These are phyloP conservation scores for Zaprionus bogoriensis DNA, from an alignment of 2,888 invertebrate genomes.

Conservation along the genomic window DNA sequence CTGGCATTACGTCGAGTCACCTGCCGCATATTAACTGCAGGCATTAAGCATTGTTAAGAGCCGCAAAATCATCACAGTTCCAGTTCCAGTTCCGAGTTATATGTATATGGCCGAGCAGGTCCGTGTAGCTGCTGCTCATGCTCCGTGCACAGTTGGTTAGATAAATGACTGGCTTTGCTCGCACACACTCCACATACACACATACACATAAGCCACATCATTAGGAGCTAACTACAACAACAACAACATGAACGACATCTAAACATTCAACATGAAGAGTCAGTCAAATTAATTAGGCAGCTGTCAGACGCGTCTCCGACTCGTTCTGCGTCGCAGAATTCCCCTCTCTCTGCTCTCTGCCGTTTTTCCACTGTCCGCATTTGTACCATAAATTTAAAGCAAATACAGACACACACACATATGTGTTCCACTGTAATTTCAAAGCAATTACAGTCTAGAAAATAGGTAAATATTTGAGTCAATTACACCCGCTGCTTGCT, in stretches of 20 bases:
- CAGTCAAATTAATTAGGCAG: slow-evolving; percentile 75
- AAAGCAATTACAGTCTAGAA: slow-evolving; percentile 14
- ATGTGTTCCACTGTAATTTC: slow-evolving; percentile 11
- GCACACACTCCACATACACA: slow-evolving; percentile 10
- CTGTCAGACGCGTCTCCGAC: slow-evolving; percentile 34
- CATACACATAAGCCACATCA: slow-evolving; percentile 46
- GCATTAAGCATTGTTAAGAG: slow-evolving; percentile 59
- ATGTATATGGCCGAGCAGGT: background rate
- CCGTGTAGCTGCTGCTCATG: slow-evolving; percentile 6
- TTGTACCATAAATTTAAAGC: slow-evolving; percentile 22
- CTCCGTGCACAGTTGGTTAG: slow-evolving; percentile 36
- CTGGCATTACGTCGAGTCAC: slow-evolving; percentile 57
- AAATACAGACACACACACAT: background rate
- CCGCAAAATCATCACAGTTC: slow-evolving; percentile 57
- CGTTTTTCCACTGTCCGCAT: background rate
- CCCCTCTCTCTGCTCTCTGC: slow-evolving; percentile 9
- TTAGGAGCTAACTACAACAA: slow-evolving; percentile 43
- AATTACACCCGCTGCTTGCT: slow-evolving; percentile 7
- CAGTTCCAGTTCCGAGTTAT: too few species aligned
- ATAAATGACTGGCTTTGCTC: slow-evolving; percentile 49
- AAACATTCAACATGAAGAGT: slow-evolving; percentile 45
- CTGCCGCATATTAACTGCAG: slow-evolving; percentile 77
- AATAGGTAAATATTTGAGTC: slow-evolving; percentile 5
- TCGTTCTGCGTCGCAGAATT: background rate
- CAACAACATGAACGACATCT: slow-evolving; percentile 13